Conservation (phyloP, 1,140 invertebrate species). For the Temnothorax curvispinosus region DNA sequence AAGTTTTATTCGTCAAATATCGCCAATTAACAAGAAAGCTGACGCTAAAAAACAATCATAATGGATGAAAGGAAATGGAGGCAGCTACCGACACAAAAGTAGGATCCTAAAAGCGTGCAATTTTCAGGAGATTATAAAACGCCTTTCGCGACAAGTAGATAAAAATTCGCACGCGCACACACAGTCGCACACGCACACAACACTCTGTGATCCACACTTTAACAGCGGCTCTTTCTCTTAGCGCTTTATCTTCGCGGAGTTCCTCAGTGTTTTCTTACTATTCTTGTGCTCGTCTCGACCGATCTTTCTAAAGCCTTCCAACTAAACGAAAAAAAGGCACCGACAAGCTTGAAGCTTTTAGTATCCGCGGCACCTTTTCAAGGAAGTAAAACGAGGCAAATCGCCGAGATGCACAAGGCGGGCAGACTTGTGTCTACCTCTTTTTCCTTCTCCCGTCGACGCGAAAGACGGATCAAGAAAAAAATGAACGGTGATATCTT, state of each 20-base stretch:
- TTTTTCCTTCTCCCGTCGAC: constrained; percentile 21
- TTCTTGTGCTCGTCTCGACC: constrained; percentile 34
- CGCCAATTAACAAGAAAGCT: not conserved
- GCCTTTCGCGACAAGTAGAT: constrained; percentile 59
- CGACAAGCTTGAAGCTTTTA: constrained; percentile 55
- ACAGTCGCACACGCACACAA: not conserved
- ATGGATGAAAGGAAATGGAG: constrained; percentile 41
- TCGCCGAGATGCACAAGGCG: constrained; percentile 53
- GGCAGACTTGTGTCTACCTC: not conserved
- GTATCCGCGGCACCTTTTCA: constrained; percentile 62
- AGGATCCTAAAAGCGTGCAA: constrained; percentile 53
- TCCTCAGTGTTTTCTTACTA: constrained; percentile 54
- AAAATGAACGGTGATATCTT: constrained; percentile 35
- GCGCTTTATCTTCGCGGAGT: constrained; percentile 30
- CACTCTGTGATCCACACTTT: constrained; percentile 22
- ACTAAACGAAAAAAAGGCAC: constrained; percentile 29
- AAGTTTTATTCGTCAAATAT: constrained; percentile 16
- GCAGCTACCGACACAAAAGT: constrained; percentile 49
- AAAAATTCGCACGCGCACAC: constrained; percentile 45
- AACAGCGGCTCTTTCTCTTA: constrained; percentile 31
- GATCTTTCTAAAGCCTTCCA: constrained; percentile 62
- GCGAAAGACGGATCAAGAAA: constrained; percentile 59
- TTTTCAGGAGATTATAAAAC: constrained; percentile 59
- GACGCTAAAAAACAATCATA: constrained; percentile 33
- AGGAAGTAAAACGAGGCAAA: constrained; percentile 57